phyloP scores from a whole-genome alignment of 2,888 invertebrate species.

The Watsonalla binaria region DNA sequence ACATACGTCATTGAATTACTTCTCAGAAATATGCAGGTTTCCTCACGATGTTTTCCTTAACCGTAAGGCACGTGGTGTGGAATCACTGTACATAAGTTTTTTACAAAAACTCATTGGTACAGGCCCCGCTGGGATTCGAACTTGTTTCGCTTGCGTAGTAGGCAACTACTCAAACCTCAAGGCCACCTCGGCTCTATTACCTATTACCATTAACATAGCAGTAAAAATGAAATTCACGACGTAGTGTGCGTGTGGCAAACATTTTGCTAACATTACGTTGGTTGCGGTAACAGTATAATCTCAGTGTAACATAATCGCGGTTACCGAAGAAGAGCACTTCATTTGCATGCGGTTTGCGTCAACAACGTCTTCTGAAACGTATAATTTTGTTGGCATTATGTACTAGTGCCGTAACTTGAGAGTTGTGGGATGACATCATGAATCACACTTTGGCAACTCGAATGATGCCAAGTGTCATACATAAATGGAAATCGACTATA shows the following conservation, averaged over 20 bases:
- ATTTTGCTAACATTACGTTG: background rate
- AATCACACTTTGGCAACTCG: background rate
- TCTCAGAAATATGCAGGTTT: no score
- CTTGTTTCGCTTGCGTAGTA: no score
- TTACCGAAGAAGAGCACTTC: background rate
- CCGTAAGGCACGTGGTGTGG: no score
- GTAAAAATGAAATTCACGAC: background rate
- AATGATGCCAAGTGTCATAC: background rate
- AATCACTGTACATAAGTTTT: no score
- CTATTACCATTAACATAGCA: background rate
- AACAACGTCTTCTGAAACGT: background rate
- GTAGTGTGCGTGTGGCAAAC: background rate
- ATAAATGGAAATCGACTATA: background rate
- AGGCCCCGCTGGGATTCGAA: no score
- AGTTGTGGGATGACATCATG: background rate
- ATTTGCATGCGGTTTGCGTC: background rate
- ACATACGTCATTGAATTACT: no score
- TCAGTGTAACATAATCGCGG: constrained; percentile 5
- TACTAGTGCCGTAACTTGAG: background rate
- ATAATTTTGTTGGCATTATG: background rate
- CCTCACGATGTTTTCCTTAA: no score
- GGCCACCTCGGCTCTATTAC: no score
- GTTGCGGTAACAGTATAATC: constrained; percentile 5
- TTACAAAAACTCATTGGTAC: no score
- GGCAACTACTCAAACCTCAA: no score